A percentile compares a stretch with the other conserved stretches of the same genome.
phyloP scores from a whole-genome alignment of 2,797 vertebrate genomes.

The Pantherophis vulpinus region DNA sequence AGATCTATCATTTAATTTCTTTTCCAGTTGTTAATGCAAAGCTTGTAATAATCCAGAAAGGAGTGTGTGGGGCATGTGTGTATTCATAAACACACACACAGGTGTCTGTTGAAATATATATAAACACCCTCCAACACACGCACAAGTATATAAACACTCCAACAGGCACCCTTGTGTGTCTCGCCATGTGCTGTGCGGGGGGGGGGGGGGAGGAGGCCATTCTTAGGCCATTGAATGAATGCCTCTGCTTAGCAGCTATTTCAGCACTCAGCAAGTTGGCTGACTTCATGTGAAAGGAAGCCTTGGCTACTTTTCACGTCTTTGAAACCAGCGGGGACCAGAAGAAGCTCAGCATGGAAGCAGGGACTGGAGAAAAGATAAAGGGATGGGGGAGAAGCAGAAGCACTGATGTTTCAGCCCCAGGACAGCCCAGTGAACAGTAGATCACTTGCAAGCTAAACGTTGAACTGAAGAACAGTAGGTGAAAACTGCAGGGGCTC shows the following conservation, averaged over 20 bases:
- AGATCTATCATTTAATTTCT: neutral
- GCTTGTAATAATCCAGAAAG: neutral
- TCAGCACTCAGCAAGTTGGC: neutral
- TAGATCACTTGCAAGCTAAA: neutral
- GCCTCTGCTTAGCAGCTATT: neutral
- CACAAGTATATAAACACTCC: neutral
- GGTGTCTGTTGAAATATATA: neutral
- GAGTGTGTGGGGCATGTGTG: neutral
- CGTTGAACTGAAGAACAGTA: neutral
- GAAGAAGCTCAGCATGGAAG: neutral
- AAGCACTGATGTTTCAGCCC: neutral
- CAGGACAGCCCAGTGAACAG: neutral
- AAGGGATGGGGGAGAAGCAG: neutral
- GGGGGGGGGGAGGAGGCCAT: neutral
- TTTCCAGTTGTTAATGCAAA: neutral
- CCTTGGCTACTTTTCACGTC: conserved; percentile 12
- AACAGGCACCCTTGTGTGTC: neutral
- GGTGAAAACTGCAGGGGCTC: too few species aligned
- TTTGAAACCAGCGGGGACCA: conserved; percentile 10
- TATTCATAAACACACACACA: neutral
- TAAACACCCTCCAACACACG: neutral
- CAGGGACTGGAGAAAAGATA: neutral
- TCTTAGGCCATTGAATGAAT: neutral
- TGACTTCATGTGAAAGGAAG: conserved; percentile 16
- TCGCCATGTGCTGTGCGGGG: neutral